Evolutionary conservation across 2,797 vertebrate genomes (phyloP), one percentile per base, ranked within the genome.

Genomic region (Urosaurus nigricauda): DNA sequence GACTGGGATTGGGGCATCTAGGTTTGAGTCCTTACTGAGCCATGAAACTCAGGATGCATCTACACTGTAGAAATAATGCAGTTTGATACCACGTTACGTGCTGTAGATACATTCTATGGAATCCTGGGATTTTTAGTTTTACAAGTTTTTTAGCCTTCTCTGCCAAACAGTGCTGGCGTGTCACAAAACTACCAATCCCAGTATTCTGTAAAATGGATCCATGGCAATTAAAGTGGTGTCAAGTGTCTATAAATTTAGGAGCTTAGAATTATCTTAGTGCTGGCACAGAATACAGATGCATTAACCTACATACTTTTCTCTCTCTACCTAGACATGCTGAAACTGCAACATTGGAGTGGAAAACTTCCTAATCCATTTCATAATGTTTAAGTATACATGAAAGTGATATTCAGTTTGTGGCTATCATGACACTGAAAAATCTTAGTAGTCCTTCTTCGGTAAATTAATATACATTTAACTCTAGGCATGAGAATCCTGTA

Each of bases 381-480:
- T 32, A 21, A 35, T 5, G 13, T 2, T 35, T n/a, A 35, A n/a
- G 26, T 75, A 11, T 75, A 19, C 37, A 32, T 43, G 53, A 85
- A 85, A 85, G 8, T 60, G 84, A 19, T 19, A 29, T 60, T 85
- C 56, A 63, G 16, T 35, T 77, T 85, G 40, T 71, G 70, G 24
- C 75, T 29, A 85, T 75, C 53, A 85, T 60, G 13, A 35, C 26
- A 75, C 32, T 29, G 26, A 71, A 83, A 56, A 19, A 1, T 17
- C 13, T n/a, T 9, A 43, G 79, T 75, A 75, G 14, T 74, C 56
- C 70, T 85, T 40, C 35, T 29, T 35, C 51, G 17, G n/a, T 40
- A 74, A 84, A 58, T 29, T 43, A 70, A 70, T 84, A 37, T 73
- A 84, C 47, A 53, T 5, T 85, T 63, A 32, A 77, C 16, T 85